Percentiles rank a stretch among this genome's conserved stretches.
phyloP scores from a whole-genome alignment of 2,888 invertebrate genomes.

The Pteria penguin region DNA sequence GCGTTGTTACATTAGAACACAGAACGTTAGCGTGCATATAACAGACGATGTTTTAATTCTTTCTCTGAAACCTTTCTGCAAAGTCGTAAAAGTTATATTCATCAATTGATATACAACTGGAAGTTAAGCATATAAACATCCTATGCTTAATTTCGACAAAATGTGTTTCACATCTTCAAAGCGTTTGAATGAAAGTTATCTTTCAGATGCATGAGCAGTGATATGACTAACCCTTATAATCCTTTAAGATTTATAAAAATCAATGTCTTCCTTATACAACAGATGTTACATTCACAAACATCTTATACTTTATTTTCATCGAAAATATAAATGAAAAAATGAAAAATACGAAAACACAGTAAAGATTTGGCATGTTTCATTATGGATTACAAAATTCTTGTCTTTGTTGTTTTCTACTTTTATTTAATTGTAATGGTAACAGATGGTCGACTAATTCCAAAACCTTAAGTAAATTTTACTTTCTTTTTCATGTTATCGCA shows the following conservation, averaged over 20 bases:
- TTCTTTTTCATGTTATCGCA: not conserved
- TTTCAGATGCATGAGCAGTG: no score
- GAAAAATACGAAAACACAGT: not conserved
- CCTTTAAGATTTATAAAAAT: not conserved
- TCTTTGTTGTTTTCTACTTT: constrained; percentile 10
- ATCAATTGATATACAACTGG: no score
- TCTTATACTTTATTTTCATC: not conserved
- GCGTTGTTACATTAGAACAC: no score
- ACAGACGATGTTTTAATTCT: no score
- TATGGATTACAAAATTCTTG: constrained; percentile 1
- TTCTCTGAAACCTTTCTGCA: no score
- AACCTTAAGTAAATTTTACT: constrained; percentile 5
- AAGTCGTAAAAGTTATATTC: no score
- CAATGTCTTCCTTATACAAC: not conserved
- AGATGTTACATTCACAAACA: not conserved
- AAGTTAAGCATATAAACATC: no score
- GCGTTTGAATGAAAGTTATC: no score
- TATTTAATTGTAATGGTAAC: constrained; percentile 5
- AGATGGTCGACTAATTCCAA: not conserved
- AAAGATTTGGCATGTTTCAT: not conserved
- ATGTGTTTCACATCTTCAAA: no score
- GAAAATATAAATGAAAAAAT: not conserved
- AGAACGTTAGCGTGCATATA: no score
- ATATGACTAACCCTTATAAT: no score
- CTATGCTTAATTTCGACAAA: no score